Base-by-base conservation (phyloP, 1,140 invertebrate genomes). In the Drosophila kepulauana region DNA sequence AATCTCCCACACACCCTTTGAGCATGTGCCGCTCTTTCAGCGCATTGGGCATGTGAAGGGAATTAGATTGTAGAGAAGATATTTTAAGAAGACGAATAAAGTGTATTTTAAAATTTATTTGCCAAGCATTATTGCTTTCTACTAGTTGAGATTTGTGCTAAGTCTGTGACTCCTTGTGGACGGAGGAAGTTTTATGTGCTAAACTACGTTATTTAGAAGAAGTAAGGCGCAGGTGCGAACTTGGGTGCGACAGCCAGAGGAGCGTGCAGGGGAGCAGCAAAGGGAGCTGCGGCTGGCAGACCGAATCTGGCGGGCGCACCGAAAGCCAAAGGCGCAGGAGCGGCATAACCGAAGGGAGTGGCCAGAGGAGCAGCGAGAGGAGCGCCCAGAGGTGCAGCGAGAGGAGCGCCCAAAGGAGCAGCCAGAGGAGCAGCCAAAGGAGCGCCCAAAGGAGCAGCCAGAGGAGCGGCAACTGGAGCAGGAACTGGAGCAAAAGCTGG, bases 21-120 rank as follows among this genome's bases (percentile, higher is more conserved):
- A 88, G 25, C 89, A 91, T 52, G 84, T 91, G 69, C 89, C 89
- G 1, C 89, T 91, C 43, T 91, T 91, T n/a, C 89, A 91, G 54
- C 70, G 89, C 16, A 91, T 91, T 16, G 76, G 89, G 0, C 89
- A 91, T 30, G 89, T 85, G 8, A 84, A 88, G 54, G 30, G 46
- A 6, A 48, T 74, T n/a, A 28, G 65, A 10, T 5, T 78, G 2
- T 84, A 66, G n/a, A 6, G 20, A 48, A 1, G 2, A 6, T n/a
- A n/a, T 25, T 38, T 38, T 8, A 10, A 10, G 2, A 38, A 38
- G 35, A 38, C 35, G 11, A 57, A 75, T 56, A 61, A 56, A 61
- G 15, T 77, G 16, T 52, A 38, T 54, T 43, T 69, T 20, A 64
- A 46, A 62, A 41, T 84, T 75, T 88, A 84, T 78, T 88, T 56